Evolutionary conservation across 2,797 vertebrate genomes (phyloP), one percentile per base, ranked within the genome.

Genomic region (Periparus ater): DNA sequence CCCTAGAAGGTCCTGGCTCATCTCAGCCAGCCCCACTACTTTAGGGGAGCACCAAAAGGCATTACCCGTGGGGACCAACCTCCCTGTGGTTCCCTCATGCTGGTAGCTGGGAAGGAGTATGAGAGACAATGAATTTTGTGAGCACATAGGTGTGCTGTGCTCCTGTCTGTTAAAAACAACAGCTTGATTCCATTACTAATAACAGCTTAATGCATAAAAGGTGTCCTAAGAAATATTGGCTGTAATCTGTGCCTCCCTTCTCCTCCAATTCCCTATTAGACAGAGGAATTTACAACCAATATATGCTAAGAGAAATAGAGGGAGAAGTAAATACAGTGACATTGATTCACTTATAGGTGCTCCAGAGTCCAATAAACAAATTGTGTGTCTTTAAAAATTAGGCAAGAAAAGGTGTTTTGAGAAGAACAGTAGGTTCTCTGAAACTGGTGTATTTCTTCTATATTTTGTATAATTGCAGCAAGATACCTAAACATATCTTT

Each of bases 81-180:
- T 62, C 14, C 20, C 27, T 54, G 13, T 14, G 55, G 5, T 17
- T 70, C 20, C 48, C n/a, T 63, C n/a, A 25, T 20, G 7, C 25
- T 48, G 29, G n/a, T 20, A 16, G 8, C 32, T 63, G 5, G 32
- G 42, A 63, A 45, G 2, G 17, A 77, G 15, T 5, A 6, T 2
- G 6, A 27, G 45, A 30, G 47, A 4, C 17, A 62, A n/a, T 18
- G 51, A 86, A 4, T 34, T 26, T 3, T 4, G 10, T 7, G 9
- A 51, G 23, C 17, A n/a, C 23, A 1, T 3, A 47, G 53, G 8
- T 2, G 0, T 20, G 29, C 23, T 45, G 19, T n/a, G 22, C 20
- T 66, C 29, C n/a, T 21, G 1, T 26, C 36, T 85, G 15, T 62
- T 45, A 75, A n/a, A 13, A 61, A 40, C 29, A 91, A 51, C 40